Evolutionary conservation across 2,888 invertebrate species (phyloP).

Genomic region (Strigamia crassipes): DNA sequence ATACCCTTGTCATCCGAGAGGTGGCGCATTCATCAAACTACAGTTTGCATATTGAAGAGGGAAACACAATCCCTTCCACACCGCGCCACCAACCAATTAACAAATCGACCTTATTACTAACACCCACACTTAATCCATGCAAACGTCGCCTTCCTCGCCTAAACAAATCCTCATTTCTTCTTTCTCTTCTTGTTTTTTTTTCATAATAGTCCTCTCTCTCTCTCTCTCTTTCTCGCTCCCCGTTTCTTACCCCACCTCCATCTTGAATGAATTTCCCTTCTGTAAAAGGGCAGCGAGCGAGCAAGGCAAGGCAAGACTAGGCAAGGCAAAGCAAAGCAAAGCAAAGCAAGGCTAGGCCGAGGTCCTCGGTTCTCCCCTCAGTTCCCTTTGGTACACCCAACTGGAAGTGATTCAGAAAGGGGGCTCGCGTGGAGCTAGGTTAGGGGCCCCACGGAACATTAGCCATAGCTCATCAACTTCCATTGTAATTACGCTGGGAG

Average conservation of each 20-base stretch:
- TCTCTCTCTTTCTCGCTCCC: background rate
- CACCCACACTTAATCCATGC: constrained; percentile 42
- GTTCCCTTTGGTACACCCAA: constrained; percentile 38
- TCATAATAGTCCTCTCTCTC: background rate
- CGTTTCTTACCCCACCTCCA: background rate
- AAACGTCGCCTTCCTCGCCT: constrained; percentile 13
- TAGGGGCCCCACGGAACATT: constrained; percentile 49
- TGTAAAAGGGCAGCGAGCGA: background rate
- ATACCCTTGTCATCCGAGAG: constrained; percentile 42
- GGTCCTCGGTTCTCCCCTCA: constrained; percentile 26
- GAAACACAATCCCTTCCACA: constrained; percentile 30
- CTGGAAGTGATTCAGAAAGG: constrained; percentile 43
- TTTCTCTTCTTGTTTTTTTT: background rate
- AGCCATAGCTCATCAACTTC: constrained; percentile 50
- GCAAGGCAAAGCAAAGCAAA: background rate
- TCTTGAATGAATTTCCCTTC: constrained; percentile 17
- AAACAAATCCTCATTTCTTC: constrained; percentile 23
- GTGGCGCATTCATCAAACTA: constrained; percentile 42
- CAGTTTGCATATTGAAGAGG: constrained; percentile 40
- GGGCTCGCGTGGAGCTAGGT: constrained; percentile 8
- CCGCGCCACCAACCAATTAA: constrained; percentile 39
- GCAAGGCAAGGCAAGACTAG: background rate
- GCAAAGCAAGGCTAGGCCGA: background rate
- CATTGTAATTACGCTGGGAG: constrained; percentile 50
- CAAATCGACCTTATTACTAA: constrained; percentile 42